Evolutionary conservation across 2,888 invertebrate species (phyloP).

Genomic region (Lamellibrachia satsuma): DNA sequence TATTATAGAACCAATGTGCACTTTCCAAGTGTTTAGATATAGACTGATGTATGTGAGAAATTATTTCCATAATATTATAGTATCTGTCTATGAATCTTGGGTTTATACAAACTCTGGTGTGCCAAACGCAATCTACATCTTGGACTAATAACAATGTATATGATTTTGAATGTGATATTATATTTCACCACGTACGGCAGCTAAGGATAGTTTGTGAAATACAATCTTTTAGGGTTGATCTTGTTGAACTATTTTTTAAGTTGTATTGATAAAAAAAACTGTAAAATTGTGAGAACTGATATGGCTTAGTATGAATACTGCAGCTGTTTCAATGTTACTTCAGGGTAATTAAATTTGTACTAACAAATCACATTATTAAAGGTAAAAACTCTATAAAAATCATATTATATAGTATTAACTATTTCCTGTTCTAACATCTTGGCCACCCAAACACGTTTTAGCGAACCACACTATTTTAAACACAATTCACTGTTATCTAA

Average conservation of each 20-base stretch:
- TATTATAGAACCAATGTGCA: neutral
- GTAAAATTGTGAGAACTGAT: neutral
- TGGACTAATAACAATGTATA: neutral
- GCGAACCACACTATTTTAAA: no score
- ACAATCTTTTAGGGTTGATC: neutral
- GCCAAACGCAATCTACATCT: neutral
- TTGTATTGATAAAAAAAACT: neutral
- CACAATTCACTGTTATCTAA: no score
- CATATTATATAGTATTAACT: no score
- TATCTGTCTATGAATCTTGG: neutral
- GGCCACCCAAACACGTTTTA: no score
- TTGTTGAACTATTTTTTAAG: neutral
- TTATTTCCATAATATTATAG: neutral
- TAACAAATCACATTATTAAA: neutral
- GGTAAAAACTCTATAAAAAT: no score
- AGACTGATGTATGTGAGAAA: neutral
- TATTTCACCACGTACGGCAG: no score
- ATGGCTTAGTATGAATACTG: neutral
- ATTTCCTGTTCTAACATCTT: no score
- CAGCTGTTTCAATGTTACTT: neutral
- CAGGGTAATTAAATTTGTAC: neutral
- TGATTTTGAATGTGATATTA: no score
- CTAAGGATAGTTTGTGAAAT: no score
- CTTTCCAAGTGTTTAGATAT: neutral
- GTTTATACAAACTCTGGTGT: neutral